Base-by-base conservation (phyloP, 2,888 invertebrate species). In the Endomychus coccineus region DNA sequence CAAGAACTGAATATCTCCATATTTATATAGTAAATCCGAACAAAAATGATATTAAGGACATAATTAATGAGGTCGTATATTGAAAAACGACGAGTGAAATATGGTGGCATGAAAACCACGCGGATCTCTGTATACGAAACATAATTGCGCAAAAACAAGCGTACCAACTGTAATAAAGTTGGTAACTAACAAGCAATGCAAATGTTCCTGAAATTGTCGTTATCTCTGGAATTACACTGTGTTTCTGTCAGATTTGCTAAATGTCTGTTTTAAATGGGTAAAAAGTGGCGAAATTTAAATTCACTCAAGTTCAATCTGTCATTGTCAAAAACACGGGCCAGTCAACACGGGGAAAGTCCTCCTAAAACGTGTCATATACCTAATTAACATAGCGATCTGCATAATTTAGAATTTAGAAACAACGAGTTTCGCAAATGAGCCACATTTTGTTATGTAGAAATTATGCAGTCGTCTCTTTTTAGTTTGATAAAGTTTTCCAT, bases 351-450 rank as follows among this genome's bases (percentile, higher is more conserved):
- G 46, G 42, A 41, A n/a, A 49, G 52, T 54, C 54, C 54, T 54
- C 54, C 54, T 54, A 52, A 52, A 49, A 41, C 56, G 51, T 58
- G 58, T 58, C 51, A 56, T 52, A 49, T 46, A 46, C 45, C 54
- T 55, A 58, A 58, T 58, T 58, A 58, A 56, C 58, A 58, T 58
- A 58, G 43, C 39, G 17, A 58, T 58, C 55, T 57, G 58, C 58
- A 58, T 58, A 56, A 55, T 53, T 52, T 46, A 29, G 38, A 38
- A 33, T 38, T 32, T 33, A 33, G 38, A 28, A 38, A 38, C 33
- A 23, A 33, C 19, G 11, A 28, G 33, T 27, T 38, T 34, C 21
- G 21, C 21, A n/a, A 19, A 19, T n/a, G 21, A 19, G 6, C 28
- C 34, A 27, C 19, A 38, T 33, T 38, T 38, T 21, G 38, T 23